Percentiles rank a stretch among this genome's conserved stretches.
Conservation (phyloP, 2,888 invertebrate species). For the Caenorhabditis auriculariae region DNA sequence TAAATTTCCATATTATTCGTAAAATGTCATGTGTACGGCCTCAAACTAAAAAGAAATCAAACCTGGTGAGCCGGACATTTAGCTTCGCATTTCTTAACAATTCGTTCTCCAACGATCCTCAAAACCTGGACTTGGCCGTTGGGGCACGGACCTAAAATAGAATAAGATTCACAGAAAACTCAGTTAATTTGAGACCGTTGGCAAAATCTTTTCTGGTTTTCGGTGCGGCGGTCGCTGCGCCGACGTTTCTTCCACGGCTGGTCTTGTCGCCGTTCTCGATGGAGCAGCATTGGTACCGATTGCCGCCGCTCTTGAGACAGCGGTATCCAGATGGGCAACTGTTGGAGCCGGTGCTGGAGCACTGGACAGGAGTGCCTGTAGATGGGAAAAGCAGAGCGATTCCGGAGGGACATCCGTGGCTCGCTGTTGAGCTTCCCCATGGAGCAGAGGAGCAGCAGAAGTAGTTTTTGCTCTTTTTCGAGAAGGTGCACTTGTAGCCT, state of each 20-base stretch:
- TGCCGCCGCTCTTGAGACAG: constrained; percentile 34
- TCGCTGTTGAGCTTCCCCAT: constrained; percentile 2
- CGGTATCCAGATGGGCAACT: constrained; percentile 55
- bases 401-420: constrained; percentile 55
- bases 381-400: constrained; percentile 59
- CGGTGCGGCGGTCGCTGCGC: constrained; percentile 6
- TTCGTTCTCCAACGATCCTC: constrained; percentile 54
- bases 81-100: constrained; percentile 60
- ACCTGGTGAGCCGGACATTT: constrained; percentile 55
- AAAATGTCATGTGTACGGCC: too few relatives aligned
- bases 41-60: too few relatives aligned
- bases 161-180: too few relatives aligned
- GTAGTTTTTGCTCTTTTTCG: constrained; percentile 47
- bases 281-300: constrained; percentile 36
- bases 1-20: not conserved
- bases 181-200: not conserved
- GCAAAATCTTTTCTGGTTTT: constrained; percentile 10
- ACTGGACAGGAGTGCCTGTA: constrained; percentile 61
- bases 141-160: too few relatives aligned
- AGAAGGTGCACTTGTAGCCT: constrained; percentile 58
- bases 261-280: not conserved
- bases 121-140: constrained; percentile 56
- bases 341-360: constrained; percentile 46
- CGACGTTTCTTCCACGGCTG: constrained; percentile 21
- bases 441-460: constrained; percentile 35